A percentile compares a stretch with the other conserved stretches of the same genome.
Evolutionary conservation across 1,140 invertebrate genomes (phyloP).

Genomic region (Drosophila setifemur): DNA sequence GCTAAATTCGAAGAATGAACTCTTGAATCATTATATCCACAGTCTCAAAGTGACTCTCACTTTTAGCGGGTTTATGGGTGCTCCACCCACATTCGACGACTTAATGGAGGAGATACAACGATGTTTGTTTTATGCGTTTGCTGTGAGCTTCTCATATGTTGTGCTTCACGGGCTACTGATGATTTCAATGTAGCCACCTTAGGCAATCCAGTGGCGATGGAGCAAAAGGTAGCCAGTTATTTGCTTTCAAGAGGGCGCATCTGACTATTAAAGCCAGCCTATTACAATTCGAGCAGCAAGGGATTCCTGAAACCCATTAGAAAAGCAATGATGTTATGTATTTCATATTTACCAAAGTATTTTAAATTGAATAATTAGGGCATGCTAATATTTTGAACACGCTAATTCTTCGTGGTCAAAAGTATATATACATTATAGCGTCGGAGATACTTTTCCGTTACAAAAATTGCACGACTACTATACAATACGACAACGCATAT

Average conservation of each 20-base stretch:
- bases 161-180: constrained; percentile 28
- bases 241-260: constrained; percentile 38
- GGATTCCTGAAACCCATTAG: constrained; percentile 47
- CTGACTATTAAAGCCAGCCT: constrained; percentile 40
- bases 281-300: constrained; percentile 46
- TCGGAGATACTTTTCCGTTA: too few relatives aligned
- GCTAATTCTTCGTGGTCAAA: too few relatives aligned
- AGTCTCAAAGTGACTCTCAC: constrained; percentile 71
- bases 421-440: too few relatives aligned
- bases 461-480: too few relatives aligned
- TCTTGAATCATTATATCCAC: constrained; percentile 72
- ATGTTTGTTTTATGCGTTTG: constrained; percentile 55
- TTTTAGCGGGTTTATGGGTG: constrained; percentile 51
- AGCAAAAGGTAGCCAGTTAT: constrained; percentile 46
- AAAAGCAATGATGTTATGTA: too few relatives aligned
- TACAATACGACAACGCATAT: too few relatives aligned
- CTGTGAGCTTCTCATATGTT: constrained; percentile 64
- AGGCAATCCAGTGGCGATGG: constrained; percentile 13
- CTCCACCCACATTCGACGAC: constrained; percentile 71
- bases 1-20: constrained; percentile 48
- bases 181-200: constrained; percentile 48
- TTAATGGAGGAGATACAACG: constrained; percentile 66
- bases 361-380: too few relatives aligned
- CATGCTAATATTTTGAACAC: too few relatives aligned
- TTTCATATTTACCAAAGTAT: too few relatives aligned